Evolutionary conservation across 1,140 invertebrate genomes (phyloP).

Genomic region (Eciton burchellii): DNA sequence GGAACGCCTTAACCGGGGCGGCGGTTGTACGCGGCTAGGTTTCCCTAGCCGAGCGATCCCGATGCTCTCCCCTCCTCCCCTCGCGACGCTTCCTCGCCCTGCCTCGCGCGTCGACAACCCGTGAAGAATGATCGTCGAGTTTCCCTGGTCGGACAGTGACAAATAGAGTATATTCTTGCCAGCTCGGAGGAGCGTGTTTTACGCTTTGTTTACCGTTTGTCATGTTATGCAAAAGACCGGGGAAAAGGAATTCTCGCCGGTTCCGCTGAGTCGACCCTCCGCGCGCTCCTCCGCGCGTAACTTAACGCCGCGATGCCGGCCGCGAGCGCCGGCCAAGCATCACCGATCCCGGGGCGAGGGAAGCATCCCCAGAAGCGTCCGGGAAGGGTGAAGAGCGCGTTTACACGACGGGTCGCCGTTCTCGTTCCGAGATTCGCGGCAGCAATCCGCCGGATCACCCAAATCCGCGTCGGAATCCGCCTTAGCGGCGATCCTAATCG

Average conservation of each 20-base stretch:
- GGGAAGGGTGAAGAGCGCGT: too few species aligned
- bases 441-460: too few species aligned
- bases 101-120: slow-evolving; percentile 62
- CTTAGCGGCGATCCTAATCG: too few species aligned
- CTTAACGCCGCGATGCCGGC: slow-evolving; percentile 27
- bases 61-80: not conserved
- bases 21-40: slow-evolving; percentile 12
- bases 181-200: slow-evolving; percentile 77
- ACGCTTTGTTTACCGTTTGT: slow-evolving; percentile 80
- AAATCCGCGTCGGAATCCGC: too few species aligned
- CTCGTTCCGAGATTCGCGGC: too few species aligned
- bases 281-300: not conserved
- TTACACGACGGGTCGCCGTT: too few species aligned
- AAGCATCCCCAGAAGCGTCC: not conserved
- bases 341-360: too few species aligned
- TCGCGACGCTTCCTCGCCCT: slow-evolving; percentile 8
- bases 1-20: slow-evolving; percentile 18
- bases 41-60: slow-evolving; percentile 28
- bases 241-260: slow-evolving; percentile 67
- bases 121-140: slow-evolving; percentile 74
- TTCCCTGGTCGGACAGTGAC: slow-evolving; percentile 76
- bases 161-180: slow-evolving; percentile 78
- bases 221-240: slow-evolving; percentile 75
- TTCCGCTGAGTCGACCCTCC: slow-evolving; percentile 50
- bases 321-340: not conserved